These are phyloP conservation scores for Cephalopachus bancanus DNA, from an alignment of 2,797 vertebrate species.

Conservation along the genomic window DNA sequence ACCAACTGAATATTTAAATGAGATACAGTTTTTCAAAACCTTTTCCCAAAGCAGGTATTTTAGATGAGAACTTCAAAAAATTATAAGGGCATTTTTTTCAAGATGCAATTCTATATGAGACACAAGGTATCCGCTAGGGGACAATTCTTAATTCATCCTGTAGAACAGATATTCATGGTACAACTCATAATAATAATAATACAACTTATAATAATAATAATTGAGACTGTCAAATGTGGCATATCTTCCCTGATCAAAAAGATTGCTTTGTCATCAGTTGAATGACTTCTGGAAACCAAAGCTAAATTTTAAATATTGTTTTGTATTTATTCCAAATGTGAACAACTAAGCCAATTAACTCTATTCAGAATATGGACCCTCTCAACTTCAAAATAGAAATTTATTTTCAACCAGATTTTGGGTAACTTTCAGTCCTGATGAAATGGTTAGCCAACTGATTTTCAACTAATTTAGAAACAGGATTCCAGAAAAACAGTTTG, in stretches of 20 bases:
- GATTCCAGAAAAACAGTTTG: slow-evolving; percentile 71
- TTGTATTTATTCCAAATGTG: slow-evolving; percentile 61
- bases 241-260: neutral
- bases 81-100: neutral
- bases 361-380: neutral
- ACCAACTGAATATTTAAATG: neutral
- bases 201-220: neutral
- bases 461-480: slow-evolving; percentile 67
- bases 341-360: slow-evolving; percentile 63
- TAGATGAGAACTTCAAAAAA: slow-evolving; percentile 36
- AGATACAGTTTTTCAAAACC: neutral
- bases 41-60: neutral
- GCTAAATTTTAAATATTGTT: slow-evolving; percentile 52
- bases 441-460: slow-evolving; percentile 72
- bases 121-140: neutral
- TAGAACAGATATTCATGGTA: neutral
- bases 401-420: slow-evolving; percentile 70
- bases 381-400: slow-evolving; percentile 64
- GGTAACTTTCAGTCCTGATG: slow-evolving; percentile 62
- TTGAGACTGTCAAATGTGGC: neutral
- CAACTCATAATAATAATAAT: neutral
- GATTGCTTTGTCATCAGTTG: neutral
- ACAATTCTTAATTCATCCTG: neutral
- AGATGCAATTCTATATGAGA: neutral
- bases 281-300: slow-evolving; percentile 57